Conservation (phyloP, 2,113 vertebrate genomes). For the Thryonomys swinderianus region DNA sequence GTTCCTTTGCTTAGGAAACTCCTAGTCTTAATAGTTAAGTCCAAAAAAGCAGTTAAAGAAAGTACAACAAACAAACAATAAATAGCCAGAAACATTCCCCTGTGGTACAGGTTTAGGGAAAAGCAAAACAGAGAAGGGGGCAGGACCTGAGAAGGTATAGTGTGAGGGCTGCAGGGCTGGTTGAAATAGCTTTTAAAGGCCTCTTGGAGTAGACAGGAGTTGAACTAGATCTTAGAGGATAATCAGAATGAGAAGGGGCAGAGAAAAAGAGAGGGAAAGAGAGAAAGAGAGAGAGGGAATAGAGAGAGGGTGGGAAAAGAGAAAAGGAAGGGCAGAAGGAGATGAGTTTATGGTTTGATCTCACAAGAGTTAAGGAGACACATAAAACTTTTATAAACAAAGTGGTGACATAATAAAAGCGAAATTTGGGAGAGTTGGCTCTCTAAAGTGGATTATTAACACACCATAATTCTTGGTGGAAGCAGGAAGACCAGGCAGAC, state of each 20-base stretch:
- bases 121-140: not conserved
- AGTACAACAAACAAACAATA: not conserved
- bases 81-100: not conserved
- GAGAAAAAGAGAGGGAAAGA: too few relatives aligned
- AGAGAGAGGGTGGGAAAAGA: not conserved
- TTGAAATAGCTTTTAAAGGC: conserved; percentile 14
- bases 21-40: not conserved
- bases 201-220: not conserved
- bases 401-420: not conserved
- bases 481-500: not conserved
- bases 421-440: not conserved
- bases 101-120: conserved; percentile 42
- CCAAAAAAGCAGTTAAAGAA: not conserved
- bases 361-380: conserved; percentile 1
- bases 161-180: too few relatives aligned
- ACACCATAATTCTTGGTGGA: not conserved
- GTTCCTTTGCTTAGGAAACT: not conserved
- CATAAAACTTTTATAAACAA: not conserved
- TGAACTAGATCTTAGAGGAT: conserved; percentile 48
- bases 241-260: not conserved
- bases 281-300: not conserved
- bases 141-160: too few relatives aligned
- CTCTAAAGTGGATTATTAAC: conserved; percentile 1
- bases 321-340: not conserved
- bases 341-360: not conserved